Conservation (phyloP, 2,888 invertebrate genomes). For the Alviniconcha strummeri region DNA sequence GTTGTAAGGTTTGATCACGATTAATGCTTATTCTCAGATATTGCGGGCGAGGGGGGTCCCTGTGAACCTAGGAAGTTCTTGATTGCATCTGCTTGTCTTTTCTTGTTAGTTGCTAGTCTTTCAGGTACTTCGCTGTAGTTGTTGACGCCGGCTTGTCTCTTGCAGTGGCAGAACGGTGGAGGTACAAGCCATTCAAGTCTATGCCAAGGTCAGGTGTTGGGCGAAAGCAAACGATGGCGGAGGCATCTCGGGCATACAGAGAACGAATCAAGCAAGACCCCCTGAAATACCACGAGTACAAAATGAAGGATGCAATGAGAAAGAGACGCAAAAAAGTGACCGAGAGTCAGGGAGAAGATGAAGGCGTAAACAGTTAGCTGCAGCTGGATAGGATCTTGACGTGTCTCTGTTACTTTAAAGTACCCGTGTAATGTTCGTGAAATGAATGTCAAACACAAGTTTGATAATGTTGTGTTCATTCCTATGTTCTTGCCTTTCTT, state of each 20-base stretch:
- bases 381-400: too few species aligned
- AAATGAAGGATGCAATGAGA: slow-evolving; percentile 28
- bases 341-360: neutral
- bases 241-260: slow-evolving; percentile 22
- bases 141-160: neutral
- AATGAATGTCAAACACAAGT: neutral
- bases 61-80: too few species aligned
- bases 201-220: neutral
- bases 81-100: too few species aligned
- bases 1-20: neutral
- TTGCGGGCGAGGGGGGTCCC: too few species aligned
- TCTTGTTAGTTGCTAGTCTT: too few species aligned
- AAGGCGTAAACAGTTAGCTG: neutral
- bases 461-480: neutral
- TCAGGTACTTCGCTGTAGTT: too few species aligned
- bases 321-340: slow-evolving; percentile 22
- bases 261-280: slow-evolving; percentile 28
- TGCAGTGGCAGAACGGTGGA: slow-evolving; percentile 2
- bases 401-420: too few species aligned
- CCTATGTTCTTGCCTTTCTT: neutral
- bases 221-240: neutral
- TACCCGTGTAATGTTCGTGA: neutral
- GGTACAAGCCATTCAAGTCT: too few species aligned
- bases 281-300: slow-evolving; percentile 3
- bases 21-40: neutral